phyloP scores from a whole-genome alignment of 2,797 vertebrate genomes.

The Amazona ochrocephala region DNA sequence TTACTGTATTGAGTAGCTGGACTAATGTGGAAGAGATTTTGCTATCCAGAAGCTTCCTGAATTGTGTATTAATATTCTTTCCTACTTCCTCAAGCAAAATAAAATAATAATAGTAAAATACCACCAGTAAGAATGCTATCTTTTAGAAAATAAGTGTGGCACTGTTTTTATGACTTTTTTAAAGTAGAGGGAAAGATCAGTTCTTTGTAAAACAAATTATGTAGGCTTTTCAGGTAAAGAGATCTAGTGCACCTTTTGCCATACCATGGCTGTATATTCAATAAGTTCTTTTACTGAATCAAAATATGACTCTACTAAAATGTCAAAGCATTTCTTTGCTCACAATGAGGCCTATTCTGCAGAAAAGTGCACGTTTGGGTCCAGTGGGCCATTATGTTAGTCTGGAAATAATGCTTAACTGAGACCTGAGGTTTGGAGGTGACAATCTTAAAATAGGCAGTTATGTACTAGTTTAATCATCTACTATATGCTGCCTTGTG shows the following conservation, averaged over 20 bases:
- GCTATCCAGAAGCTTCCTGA: background rate
- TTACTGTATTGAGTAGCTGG: background rate
- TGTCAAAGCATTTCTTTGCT: background rate
- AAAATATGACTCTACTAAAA: background rate
- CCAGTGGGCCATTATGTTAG: background rate
- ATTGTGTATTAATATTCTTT: background rate
- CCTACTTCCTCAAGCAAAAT: background rate
- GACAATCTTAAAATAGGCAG: background rate
- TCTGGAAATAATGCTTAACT: background rate
- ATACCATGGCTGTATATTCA: background rate
- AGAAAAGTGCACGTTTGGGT: background rate
- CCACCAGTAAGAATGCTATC: background rate
- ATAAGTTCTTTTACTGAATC: background rate
- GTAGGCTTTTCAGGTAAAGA: background rate
- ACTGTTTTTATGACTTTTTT: background rate
- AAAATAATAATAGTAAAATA: background rate
- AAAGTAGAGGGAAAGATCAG: background rate
- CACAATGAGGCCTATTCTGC: background rate
- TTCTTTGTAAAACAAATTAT: background rate
- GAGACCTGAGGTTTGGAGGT: background rate
- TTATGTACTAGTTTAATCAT: background rate
- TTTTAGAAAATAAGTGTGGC: background rate
- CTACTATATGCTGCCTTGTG: background rate
- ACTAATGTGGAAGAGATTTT: background rate
- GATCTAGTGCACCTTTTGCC: background rate